Percentiles rank a stretch among this genome's conserved stretches.
Conservation (phyloP, 2,888 invertebrate species). For the Cerastis leucographa region DNA sequence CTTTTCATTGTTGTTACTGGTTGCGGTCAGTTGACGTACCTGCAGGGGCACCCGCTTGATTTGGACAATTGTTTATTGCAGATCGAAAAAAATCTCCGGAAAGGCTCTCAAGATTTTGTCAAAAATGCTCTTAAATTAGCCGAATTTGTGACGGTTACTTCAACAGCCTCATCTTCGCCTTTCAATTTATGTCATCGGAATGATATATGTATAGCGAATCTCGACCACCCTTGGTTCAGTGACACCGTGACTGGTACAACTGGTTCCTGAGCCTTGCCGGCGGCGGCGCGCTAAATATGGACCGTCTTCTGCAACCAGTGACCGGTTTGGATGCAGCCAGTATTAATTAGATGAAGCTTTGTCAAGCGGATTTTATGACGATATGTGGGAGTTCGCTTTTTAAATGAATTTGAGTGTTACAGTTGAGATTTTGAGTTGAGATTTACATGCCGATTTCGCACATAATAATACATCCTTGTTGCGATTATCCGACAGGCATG, state of each 20-base stretch:
- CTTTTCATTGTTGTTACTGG: not conserved
- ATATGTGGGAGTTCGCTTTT: slow-evolving; percentile 10
- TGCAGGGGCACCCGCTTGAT: not conserved
- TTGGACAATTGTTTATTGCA: not conserved
- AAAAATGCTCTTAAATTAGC: not conserved
- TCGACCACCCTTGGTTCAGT: slow-evolving; percentile 70
- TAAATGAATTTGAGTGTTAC: not conserved
- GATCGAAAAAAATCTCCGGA: not conserved
- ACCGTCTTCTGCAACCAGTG: slow-evolving; percentile 40
- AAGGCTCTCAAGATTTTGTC: not conserved
- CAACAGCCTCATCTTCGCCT: slow-evolving; percentile 14
- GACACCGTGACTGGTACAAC: slow-evolving; percentile 69
- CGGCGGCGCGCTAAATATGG: slow-evolving; percentile 71
- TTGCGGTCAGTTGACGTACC: not conserved
- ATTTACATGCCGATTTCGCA: not conserved
- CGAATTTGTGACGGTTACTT: not conserved
- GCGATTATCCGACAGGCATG: not conserved
- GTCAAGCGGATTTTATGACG: slow-evolving; percentile 17
- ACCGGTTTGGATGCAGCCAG: slow-evolving; percentile 52
- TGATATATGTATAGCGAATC: slow-evolving; percentile 59
- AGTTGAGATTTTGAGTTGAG: too few species aligned
- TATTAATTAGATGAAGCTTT: slow-evolving; percentile 41
- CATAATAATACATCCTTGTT: not conserved
- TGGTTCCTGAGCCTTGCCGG: slow-evolving; percentile 68
- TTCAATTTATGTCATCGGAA: slow-evolving; percentile 46